phyloP scores from a whole-genome alignment of 2,888 invertebrate species.

The Pollenia griseotomentosa region DNA sequence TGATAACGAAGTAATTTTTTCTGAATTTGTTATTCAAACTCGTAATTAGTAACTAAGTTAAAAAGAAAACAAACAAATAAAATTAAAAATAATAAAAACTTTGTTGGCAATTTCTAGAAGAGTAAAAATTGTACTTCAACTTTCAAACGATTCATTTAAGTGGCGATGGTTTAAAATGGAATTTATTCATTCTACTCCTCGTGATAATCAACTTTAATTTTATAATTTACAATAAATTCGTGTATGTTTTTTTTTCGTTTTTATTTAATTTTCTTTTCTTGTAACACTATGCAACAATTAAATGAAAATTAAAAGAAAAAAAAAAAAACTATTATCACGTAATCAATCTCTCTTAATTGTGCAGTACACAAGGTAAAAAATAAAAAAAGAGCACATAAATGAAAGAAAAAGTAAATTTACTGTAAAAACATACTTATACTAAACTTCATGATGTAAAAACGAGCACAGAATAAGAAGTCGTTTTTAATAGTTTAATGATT shows the following conservation, averaged over 20 bases:
- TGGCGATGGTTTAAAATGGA: constrained; percentile 41
- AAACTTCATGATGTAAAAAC: neutral
- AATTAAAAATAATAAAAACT: neutral
- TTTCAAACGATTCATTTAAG: constrained; percentile 50
- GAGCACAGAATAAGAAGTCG: neutral
- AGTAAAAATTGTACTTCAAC: constrained; percentile 48
- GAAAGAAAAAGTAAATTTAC: constrained; percentile 50
- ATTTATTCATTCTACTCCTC: constrained; percentile 51
- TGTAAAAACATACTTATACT: constrained; percentile 28
- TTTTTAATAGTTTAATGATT: neutral
- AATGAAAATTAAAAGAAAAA: constrained; percentile 59
- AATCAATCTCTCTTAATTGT: constrained; percentile 61
- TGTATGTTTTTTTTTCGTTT: constrained; percentile 48
- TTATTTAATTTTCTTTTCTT: constrained; percentile 30
- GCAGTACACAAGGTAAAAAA: constrained; percentile 45
- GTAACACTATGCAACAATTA: constrained; percentile 56
- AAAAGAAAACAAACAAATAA: constrained; percentile 12
- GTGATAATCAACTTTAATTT: constrained; percentile 61
- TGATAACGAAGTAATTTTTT: neutral
- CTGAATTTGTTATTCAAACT: constrained; percentile 23
- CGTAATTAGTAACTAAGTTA: constrained; percentile 10
- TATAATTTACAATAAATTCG: constrained; percentile 63
- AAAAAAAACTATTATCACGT: constrained; percentile 68
- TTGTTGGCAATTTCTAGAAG: constrained; percentile 16
- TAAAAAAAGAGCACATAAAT: constrained; percentile 30